Evolutionary conservation across 2,797 vertebrate species (phyloP).

Genomic region (Sternotherus odoratus): DNA sequence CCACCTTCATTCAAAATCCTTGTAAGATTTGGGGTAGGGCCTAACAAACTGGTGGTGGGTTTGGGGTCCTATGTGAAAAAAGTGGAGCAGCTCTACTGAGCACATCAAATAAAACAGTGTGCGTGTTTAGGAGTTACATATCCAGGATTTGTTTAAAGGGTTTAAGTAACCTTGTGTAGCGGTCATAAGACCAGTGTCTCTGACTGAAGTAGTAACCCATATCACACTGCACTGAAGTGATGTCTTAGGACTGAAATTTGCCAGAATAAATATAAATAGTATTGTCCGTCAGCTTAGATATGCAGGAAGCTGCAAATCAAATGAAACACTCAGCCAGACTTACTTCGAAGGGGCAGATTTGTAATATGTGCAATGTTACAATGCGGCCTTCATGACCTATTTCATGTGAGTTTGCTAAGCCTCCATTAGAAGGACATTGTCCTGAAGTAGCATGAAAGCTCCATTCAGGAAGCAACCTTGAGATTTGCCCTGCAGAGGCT

Average conservation of each 20-base stretch:
- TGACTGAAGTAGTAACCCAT: neutral
- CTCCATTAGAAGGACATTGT: neutral
- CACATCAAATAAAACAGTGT: neutral
- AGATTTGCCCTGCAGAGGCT: neutral
- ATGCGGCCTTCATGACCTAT: neutral
- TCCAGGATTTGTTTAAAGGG: neutral
- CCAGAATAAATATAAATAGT: neutral
- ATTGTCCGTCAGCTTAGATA: neutral
- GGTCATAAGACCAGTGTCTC: neutral
- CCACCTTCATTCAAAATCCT: neutral
- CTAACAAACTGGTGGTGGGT: neutral
- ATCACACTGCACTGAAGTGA: neutral
- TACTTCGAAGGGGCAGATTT: neutral
- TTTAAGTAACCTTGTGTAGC: neutral
- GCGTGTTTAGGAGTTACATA: neutral
- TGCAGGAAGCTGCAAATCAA: neutral
- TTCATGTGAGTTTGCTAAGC: neutral
- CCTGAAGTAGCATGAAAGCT: neutral
- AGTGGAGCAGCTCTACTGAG: neutral
- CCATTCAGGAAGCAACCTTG: neutral
- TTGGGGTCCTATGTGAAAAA: accelerated
- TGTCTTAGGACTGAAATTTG: neutral
- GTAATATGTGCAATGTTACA: neutral
- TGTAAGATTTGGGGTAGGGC: neutral
- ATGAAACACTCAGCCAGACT: neutral